These are phyloP conservation scores for Pholis gunnellus DNA, from an alignment of 2,113 vertebrate genomes.

Conservation along the genomic window DNA sequence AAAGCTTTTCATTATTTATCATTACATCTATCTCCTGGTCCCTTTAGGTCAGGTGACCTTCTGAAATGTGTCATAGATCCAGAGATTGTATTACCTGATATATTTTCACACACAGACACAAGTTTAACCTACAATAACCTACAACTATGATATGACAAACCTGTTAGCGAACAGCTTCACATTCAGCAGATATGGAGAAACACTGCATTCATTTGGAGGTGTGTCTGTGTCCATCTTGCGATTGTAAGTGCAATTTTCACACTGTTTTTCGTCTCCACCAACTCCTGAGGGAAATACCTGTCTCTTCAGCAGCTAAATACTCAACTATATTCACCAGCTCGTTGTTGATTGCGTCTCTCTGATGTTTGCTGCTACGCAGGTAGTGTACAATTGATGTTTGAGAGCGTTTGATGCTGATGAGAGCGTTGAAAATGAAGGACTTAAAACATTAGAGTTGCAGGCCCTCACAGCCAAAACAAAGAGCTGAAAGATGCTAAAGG, in stretches of 20 bases:
- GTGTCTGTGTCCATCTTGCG: background rate
- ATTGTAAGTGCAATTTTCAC: background rate
- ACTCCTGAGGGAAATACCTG: background rate
- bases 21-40: constrained; percentile 10
- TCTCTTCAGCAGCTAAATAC: background rate
- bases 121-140: background rate
- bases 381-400: background rate
- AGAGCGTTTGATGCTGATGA: background rate
- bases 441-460: constrained; percentile 1
- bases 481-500: background rate
- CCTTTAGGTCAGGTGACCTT: background rate
- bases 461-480: background rate
- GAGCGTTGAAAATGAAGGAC: background rate
- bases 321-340: background rate
- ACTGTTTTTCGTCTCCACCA: background rate
- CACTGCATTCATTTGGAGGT: background rate
- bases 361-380: background rate
- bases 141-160: background rate
- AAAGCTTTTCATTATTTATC: constrained; percentile 38
- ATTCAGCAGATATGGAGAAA: background rate
- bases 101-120: background rate
- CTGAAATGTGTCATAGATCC: constrained; percentile 13
- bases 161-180: background rate
- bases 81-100: background rate
- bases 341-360: background rate